These are phyloP conservation scores for Holothuria leucospilota DNA, from an alignment of 53 echinoderm and acorn worm genomes.

Conservation along the genomic window DNA sequence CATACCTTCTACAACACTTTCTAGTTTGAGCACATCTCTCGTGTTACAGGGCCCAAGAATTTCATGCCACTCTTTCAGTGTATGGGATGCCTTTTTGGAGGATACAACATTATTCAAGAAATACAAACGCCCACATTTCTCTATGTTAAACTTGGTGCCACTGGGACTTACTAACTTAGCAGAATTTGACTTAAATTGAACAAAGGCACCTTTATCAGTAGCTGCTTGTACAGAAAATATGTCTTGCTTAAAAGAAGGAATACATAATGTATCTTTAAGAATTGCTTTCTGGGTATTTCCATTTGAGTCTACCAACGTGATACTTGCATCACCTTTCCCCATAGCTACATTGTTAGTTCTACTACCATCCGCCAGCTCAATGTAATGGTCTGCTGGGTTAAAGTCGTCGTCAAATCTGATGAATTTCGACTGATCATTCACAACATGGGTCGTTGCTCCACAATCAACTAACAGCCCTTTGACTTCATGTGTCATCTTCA, in stretches of 20 bases:
- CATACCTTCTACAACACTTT: conserved; percentile 55
- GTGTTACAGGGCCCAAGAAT: conserved; percentile 52
- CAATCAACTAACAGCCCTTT: conserved; percentile 45
- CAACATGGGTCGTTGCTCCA: conserved; percentile 48
- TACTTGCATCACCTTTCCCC: conserved; percentile 15
- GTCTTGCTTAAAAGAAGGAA: conserved; percentile 35
- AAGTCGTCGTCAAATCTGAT: conserved; percentile 36
- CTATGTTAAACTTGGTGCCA: conserved; percentile 36
- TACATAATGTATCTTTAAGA: conserved; percentile 40
- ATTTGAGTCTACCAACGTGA: conserved; percentile 11
- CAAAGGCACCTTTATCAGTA: conserved; percentile 28
- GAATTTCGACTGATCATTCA: conserved; percentile 32
- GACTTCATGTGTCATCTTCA: not conserved
- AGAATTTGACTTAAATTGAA: conserved; percentile 7
- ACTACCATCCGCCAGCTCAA: conserved; percentile 52
- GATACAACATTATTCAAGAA: conserved; percentile 19
- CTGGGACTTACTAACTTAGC: not conserved
- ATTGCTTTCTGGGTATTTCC: not conserved
- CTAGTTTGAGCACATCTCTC: conserved; percentile 35
- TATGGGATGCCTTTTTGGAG: not conserved
- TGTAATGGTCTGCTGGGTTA: conserved; percentile 29
- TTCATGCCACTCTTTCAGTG: conserved; percentile 48
- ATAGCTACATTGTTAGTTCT: conserved; percentile 37
- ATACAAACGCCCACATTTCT: conserved; percentile 42
- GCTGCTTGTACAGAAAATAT: conserved; percentile 51